Evolutionary conservation across 2,888 invertebrate species (phyloP).

Genomic region (Oxytorus armatus): DNA sequence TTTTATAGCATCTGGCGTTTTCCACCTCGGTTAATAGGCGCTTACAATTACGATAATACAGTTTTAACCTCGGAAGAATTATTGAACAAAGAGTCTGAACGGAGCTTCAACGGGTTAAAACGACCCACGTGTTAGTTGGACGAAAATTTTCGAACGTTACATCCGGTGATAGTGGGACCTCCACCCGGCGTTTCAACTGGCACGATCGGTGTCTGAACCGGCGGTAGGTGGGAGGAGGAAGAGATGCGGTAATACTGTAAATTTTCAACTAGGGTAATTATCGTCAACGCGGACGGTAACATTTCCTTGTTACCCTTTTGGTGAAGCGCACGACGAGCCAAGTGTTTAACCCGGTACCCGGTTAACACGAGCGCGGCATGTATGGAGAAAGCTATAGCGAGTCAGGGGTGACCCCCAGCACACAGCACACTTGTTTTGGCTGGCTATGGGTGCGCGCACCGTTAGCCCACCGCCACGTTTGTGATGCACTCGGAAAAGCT

Average conservation of each 20-base stretch:
- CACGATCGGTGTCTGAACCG: neutral
- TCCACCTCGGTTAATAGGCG: too few relatives aligned
- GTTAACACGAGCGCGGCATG: constrained; percentile 53
- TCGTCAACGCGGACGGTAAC: constrained; percentile 1
- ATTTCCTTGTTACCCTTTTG: constrained; percentile 12
- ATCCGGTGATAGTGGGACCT: neutral
- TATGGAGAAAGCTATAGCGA: constrained; percentile 43
- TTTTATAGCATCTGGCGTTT: too few relatives aligned
- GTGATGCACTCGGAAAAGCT: constrained; percentile 65
- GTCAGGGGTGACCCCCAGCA: constrained; percentile 6
- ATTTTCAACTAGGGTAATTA: constrained; percentile 7
- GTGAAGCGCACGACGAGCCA: constrained; percentile 11
- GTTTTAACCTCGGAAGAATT: too few relatives aligned
- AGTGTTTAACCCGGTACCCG: constrained; percentile 35
- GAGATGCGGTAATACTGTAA: neutral
- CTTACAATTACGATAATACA: too few relatives aligned
- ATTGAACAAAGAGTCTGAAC: too few relatives aligned
- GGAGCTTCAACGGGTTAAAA: too few relatives aligned
- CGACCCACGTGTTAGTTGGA: too few relatives aligned
- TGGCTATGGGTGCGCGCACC: constrained; percentile 24
- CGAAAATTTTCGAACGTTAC: neutral
- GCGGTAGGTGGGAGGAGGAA: too few relatives aligned
- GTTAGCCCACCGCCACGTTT: constrained; percentile 52
- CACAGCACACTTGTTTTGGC: constrained; percentile 51
- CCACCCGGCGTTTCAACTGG: neutral